Evolutionary conservation across 2,888 invertebrate genomes (phyloP), one percentile per base, ranked within the genome.

Genomic region (Pyrocoelia pectoralis): DNA sequence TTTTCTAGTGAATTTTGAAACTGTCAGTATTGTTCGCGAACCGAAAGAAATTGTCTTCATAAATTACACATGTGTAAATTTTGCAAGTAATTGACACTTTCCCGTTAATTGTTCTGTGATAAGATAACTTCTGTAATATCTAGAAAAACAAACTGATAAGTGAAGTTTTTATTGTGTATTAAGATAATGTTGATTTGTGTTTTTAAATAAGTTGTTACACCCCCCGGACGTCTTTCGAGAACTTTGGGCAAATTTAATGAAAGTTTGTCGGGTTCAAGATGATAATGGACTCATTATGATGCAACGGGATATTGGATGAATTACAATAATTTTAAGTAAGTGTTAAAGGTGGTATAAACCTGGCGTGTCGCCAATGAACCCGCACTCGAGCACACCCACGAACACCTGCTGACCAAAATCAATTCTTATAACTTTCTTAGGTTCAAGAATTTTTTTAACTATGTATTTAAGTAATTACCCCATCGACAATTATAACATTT

Each of bases 11-110:
- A 29, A 53, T 49, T 56, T 51, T 17, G 48, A 40, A 54, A 50
- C 51, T 69, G 69, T 69, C 62, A 69, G 68, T 67, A 57, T 56
- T 66, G 68, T 65, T 72, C 67, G 70, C 69, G 70, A 71, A 71
- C 68, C 58, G 59, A 61, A 57, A 77, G 78, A 77, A 79, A 80
- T n/a, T 80, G 80, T 81, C 81, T 80, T 79, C 79, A 79, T 73
- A 72, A 74, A 71, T 77, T 79, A 80, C 80, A 81, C 81, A 81
- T 81, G 81, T 81, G 80, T 79, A 78, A 74, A 77, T 76, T 79
- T 80, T 73, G 77, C 78, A 70, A 73, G 73, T 75, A 77, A 76
- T 67, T 73, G 68, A 69, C 68, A 69, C 61, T 68, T 70, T 73
- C 69, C 66, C 56, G 57, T 61, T 58, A 68, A 70, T 72, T 68